phyloP scores from a whole-genome alignment of 2,113 vertebrate genomes.

The Nibea albiflora region DNA sequence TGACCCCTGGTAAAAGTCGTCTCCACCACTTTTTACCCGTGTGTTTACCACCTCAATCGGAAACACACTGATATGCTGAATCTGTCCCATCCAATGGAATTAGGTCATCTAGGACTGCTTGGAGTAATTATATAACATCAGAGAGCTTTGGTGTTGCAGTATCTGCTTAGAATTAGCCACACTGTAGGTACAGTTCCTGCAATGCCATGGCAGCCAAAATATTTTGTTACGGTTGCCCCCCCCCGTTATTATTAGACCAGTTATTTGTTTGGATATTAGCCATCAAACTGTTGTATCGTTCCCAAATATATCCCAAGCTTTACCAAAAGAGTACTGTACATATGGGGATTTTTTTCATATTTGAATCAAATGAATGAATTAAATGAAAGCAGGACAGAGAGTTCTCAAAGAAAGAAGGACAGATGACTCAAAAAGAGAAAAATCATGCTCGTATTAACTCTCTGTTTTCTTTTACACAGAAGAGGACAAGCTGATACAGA shows the following conservation, averaged over 20 bases:
- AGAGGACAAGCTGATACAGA: constrained; percentile 2
- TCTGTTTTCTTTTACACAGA: constrained; percentile 26
- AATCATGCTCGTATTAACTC: constrained; percentile 1
- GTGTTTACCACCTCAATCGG: constrained; percentile 46
- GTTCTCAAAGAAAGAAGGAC: background rate
- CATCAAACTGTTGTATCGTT: background rate
- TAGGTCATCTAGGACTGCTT: constrained; percentile 74
- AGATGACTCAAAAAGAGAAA: constrained; percentile 13
- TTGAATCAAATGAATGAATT: constrained; percentile 15
- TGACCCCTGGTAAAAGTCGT: constrained; percentile 69
- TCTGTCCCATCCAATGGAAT: constrained; percentile 62
- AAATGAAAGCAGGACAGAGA: background rate
- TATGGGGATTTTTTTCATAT: background rate
- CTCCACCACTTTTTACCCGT: constrained; percentile 31
- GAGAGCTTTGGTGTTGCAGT: constrained; percentile 66
- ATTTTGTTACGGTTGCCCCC: background rate
- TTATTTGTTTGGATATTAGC: background rate
- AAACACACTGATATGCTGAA: constrained; percentile 53
- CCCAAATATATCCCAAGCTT: background rate
- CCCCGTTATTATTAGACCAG: background rate
- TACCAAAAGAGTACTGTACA: background rate
- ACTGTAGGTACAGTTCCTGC: constrained; percentile 43
- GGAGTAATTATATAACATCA: constrained; percentile 74
- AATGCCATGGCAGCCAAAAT: constrained; percentile 29
- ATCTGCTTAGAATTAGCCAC: constrained; percentile 66